Evolutionary conservation across 1,140 invertebrate species (phyloP).

Genomic region (Diuraphis noxia): DNA sequence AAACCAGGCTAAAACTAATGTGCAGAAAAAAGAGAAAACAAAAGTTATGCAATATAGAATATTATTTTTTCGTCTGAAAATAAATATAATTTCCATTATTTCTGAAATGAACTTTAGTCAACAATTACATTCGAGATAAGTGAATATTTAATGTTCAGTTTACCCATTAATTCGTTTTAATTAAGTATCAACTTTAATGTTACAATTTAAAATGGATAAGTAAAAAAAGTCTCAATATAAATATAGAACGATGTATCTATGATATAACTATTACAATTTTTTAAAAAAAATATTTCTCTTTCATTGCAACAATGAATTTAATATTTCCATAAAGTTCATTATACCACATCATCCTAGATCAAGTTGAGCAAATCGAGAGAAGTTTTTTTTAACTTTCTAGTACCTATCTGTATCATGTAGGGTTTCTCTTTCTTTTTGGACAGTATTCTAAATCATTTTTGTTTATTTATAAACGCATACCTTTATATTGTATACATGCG

Average conservation of each 20-base stretch:
- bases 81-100: not conserved
- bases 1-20: not conserved
- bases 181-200: not conserved
- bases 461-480: slow-evolving; percentile 1
- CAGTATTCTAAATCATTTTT: slow-evolving; percentile 8
- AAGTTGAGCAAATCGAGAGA: not conserved
- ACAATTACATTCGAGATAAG: not conserved
- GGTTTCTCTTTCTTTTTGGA: not conserved
- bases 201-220: not conserved
- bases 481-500: not conserved
- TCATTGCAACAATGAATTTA: not conserved
- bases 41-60: not conserved
- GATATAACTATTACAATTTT: not conserved
- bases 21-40: not conserved
- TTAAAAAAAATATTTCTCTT: no score
- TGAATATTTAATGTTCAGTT: not conserved
- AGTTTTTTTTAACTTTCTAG: not conserved
- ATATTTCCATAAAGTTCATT: not conserved
- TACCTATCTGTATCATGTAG: not conserved
- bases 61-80: not conserved
- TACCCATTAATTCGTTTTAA: not conserved
- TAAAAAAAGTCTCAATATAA: not conserved
- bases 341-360: not conserved
- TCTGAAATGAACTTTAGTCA: not conserved
- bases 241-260: not conserved